Evolutionary conservation across 2,797 vertebrate genomes (phyloP), one percentile per base, ranked within the genome.

Genomic region (Pseudochirops corinnae): DNA sequence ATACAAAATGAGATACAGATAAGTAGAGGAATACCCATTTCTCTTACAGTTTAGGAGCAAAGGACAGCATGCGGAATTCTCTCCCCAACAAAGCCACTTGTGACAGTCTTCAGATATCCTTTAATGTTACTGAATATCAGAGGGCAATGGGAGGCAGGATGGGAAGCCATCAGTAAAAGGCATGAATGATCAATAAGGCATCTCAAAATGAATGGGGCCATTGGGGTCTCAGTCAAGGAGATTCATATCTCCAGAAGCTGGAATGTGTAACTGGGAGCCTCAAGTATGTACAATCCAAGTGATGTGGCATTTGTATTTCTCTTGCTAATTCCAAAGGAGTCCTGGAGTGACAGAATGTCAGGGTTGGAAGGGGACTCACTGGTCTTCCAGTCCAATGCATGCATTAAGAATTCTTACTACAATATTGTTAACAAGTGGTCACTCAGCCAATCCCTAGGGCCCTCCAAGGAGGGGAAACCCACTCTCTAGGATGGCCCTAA

Each of bases 11-110:
- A 96, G 96, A 97, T 96, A 56, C 91, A 96, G 92, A 90, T 28
- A 95, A 98, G 95, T 92, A 96, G 96, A 97, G 92, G 93, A 96
- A 97, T 98, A 97, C 97, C 96, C 97, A 93, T 96, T 97, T 93
- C 94, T 97, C 95, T 97, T 96, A 96, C 90, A 92, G 92, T 16
- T 95, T 95, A 94, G 26, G 92, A 52, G 62, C 87, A 90, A 93
- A 94, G 95, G 96, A 94, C 94, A 91, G 96, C 90, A 92, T 62
- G 53, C 94, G 74, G 95, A 91, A 93, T 96, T 93, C 93, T 90
- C 60, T 52, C 90, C 90, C 94, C 91, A 92, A 96, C 93, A 97
- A 95, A 97, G 97, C 95, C 46, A 12, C 97, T 93, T 57, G 62
- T 93, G 95, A 96, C 93, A 46, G 93, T 62, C 94, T 97, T 94